Evolutionary conservation across 2,797 vertebrate species (phyloP).

Genomic region (Urophycis tenuis): DNA sequence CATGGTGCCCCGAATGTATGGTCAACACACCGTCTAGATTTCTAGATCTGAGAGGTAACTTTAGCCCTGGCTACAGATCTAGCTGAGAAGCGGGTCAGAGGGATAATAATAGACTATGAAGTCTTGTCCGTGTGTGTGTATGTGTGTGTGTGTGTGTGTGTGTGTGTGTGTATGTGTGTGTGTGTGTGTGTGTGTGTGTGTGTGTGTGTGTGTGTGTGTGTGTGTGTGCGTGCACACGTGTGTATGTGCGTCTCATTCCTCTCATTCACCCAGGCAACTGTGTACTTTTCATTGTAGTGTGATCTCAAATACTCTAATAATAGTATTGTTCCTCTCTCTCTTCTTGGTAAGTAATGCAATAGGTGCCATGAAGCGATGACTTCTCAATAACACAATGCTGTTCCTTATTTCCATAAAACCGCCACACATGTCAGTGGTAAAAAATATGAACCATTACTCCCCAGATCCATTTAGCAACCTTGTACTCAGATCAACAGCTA

Average conservation of each 20-base stretch:
- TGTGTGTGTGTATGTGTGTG: constrained; percentile 4
- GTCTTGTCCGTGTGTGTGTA: constrained; percentile 35
- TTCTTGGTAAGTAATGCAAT: neutral
- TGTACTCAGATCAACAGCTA: no score
- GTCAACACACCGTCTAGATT: constrained; percentile 44
- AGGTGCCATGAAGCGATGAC: neutral
- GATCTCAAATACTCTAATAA: no score
- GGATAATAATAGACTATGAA: constrained; percentile 49
- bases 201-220: constrained; percentile 19
- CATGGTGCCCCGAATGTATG: constrained; percentile 20
- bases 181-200: neutral
- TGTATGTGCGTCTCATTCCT: neutral
- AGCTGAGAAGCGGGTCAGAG: constrained; percentile 39
- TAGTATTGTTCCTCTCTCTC: no score
- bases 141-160: constrained; percentile 18
- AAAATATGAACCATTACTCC: no score
- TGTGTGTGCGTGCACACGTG: neutral
- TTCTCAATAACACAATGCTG: neutral
- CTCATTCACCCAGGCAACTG: neutral
- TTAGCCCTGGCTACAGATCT: constrained; percentile 6
- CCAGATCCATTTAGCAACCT: no score
- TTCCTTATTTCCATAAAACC: neutral
- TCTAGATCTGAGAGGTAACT: neutral
- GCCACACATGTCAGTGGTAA: neutral
- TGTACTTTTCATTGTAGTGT: neutral